These are phyloP conservation scores for Dreissena rostriformis DNA, from an alignment of 1,140 invertebrate genomes.

Conservation along the genomic window DNA sequence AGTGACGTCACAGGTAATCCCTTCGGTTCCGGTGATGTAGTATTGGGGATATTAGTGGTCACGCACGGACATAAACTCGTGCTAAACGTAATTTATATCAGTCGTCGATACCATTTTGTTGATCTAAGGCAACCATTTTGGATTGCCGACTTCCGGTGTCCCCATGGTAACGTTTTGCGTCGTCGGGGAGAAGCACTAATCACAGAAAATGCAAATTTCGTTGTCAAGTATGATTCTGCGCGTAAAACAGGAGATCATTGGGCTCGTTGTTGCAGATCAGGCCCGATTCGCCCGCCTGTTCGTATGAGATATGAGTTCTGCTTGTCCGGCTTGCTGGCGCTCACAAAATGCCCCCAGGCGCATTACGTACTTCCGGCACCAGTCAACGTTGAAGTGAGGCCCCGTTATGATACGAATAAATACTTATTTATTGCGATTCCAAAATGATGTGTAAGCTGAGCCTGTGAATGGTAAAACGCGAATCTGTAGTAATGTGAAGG, in stretches of 20 bases:
- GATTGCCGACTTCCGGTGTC: conserved; percentile 9
- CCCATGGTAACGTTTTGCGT: conserved; percentile 21
- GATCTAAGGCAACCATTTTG: too few relatives aligned
- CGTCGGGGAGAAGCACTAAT: conserved; percentile 70
- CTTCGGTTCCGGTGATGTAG: too few relatives aligned
- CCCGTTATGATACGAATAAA: neutral
- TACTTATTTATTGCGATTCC: too few relatives aligned
- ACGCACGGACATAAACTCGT: too few relatives aligned
- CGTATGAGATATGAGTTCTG: conserved; percentile 64
- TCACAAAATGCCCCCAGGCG: conserved; percentile 81
- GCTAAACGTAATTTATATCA: too few relatives aligned
- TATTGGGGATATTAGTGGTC: too few relatives aligned
- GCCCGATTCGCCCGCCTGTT: conserved; percentile 78
- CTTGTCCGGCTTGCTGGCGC: conserved; percentile 70
- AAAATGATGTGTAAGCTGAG: too few relatives aligned
- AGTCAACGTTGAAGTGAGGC: neutral
- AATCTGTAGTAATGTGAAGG: too few relatives aligned
- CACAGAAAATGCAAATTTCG: conserved; percentile 88
- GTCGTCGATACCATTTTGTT: too few relatives aligned
- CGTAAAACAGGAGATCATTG: conserved; percentile 86
- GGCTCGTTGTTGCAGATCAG: conserved; percentile 88
- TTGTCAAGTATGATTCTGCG: conserved; percentile 84
- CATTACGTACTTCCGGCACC: conserved; percentile 53
- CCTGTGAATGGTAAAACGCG: too few relatives aligned
- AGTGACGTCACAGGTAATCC: too few relatives aligned